phyloP scores from a whole-genome alignment of 92 coral and sea anemone species.

The Epizoanthus scotinus region DNA sequence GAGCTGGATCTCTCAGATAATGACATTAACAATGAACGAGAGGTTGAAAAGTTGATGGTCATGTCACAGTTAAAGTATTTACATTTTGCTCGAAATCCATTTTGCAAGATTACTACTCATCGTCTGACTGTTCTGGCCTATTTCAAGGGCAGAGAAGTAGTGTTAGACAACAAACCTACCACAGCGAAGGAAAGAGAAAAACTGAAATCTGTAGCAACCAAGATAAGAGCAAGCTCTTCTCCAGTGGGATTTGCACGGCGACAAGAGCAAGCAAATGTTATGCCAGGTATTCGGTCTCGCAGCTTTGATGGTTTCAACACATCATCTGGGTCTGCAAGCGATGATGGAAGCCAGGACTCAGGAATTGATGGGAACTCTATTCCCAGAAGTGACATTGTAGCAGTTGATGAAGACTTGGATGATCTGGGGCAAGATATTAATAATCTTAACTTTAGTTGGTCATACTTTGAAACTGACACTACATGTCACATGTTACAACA shows the following conservation, averaged over 20 bases:
- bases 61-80: conserved; percentile 80
- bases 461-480: conserved; percentile 52
- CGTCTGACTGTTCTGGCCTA: conserved; percentile 57
- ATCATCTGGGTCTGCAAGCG: conserved; percentile 60
- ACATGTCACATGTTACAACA: not conserved
- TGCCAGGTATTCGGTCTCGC: conserved; percentile 42
- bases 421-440: conserved; percentile 25
- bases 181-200: conserved; percentile 53
- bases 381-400: conserved; percentile 36
- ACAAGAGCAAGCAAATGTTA: conserved; percentile 4
- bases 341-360: conserved; percentile 63
- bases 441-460: conserved; percentile 71
- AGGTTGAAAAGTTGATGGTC: conserved; percentile 68
- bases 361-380: conserved; percentile 76
- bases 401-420: conserved; percentile 38
- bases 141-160: conserved; percentile 71
- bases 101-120: conserved; percentile 63
- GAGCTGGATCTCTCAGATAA: conserved; percentile 77
- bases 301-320: conserved; percentile 54
- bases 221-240: conserved; percentile 56
- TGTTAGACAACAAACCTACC: conserved; percentile 71
- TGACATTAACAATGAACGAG: conserved; percentile 60
- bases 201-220: conserved; percentile 50
- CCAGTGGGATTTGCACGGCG: conserved; percentile 47
- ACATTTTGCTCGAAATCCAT: conserved; percentile 60